Conservation (phyloP, 1,140 invertebrate species). For the Procambarus virginalis region DNA sequence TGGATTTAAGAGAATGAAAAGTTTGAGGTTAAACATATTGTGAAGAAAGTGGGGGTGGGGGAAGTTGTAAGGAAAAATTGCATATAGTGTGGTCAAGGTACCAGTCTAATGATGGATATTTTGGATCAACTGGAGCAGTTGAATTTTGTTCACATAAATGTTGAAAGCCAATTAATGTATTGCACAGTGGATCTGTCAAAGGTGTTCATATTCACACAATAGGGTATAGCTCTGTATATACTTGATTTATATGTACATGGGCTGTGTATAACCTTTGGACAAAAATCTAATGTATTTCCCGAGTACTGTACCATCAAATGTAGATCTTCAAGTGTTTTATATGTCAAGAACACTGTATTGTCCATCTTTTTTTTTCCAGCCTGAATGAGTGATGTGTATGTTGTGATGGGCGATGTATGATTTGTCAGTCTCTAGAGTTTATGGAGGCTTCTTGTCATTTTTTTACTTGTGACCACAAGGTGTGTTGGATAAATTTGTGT, state of each 20-base stretch:
- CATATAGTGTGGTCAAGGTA: neutral
- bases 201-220: conserved; percentile 38
- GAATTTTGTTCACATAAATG: conserved; percentile 20
- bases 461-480: neutral
- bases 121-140: conserved; percentile 14
- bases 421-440: neutral
- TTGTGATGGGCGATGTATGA: neutral
- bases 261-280: conserved; percentile 23
- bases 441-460: conserved; percentile 12
- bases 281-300: conserved; percentile 9
- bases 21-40: neutral
- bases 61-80: neutral
- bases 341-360: conserved; percentile 30
- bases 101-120: conserved; percentile 17
- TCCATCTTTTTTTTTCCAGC: conserved; percentile 21
- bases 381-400: conserved; percentile 23
- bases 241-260: conserved; percentile 27
- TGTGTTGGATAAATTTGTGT: neutral
- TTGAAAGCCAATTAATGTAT: conserved; percentile 33
- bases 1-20: neutral
- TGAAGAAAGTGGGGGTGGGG: neutral
- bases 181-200: conserved; percentile 34
- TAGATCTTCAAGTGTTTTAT: conserved; percentile 32
- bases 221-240: conserved; percentile 21
- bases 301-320: conserved; percentile 26